These are phyloP conservation scores for Xyrauchen texanus DNA, from an alignment of 2,113 vertebrate genomes.

Conservation along the genomic window DNA sequence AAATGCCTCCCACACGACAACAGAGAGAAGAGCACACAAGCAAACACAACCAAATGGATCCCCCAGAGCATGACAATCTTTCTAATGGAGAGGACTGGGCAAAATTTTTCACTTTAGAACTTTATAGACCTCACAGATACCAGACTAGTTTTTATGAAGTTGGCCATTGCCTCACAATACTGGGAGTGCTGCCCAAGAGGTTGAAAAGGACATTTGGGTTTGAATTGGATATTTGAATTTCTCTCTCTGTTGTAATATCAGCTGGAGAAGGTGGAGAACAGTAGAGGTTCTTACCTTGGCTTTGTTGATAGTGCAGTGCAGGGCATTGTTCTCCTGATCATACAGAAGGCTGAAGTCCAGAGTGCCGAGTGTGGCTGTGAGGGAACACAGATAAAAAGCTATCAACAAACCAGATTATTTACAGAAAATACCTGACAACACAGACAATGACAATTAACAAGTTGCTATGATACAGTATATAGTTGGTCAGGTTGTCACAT, in stretches of 20 bases:
- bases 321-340: constrained; percentile 96
- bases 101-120: constrained; percentile 4
- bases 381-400: constrained; percentile 47
- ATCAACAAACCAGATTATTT: constrained; percentile 8
- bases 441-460: too few species aligned
- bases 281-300: constrained; percentile 85
- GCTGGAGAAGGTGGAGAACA: not conserved
- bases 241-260: too few species aligned
- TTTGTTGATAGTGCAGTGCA: constrained; percentile 98
- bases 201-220: too few species aligned
- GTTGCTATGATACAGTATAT: too few species aligned
- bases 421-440: not conserved
- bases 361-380: constrained; percentile 88
- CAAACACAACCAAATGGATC: not conserved
- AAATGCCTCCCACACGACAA: constrained; percentile 42
- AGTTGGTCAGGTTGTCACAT: too few species aligned
- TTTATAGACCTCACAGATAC: not conserved
- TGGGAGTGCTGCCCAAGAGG: too few species aligned
- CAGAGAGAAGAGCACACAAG: constrained; percentile 21
- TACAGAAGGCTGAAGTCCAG: constrained; percentile 97
- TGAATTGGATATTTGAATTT: too few species aligned
- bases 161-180: too few species aligned
- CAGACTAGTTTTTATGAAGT: not conserved
- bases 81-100: not conserved
- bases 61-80: not conserved